Evolutionary conservation across 2,888 invertebrate genomes (phyloP).

Genomic region (Branchipolynoe longqiensis): DNA sequence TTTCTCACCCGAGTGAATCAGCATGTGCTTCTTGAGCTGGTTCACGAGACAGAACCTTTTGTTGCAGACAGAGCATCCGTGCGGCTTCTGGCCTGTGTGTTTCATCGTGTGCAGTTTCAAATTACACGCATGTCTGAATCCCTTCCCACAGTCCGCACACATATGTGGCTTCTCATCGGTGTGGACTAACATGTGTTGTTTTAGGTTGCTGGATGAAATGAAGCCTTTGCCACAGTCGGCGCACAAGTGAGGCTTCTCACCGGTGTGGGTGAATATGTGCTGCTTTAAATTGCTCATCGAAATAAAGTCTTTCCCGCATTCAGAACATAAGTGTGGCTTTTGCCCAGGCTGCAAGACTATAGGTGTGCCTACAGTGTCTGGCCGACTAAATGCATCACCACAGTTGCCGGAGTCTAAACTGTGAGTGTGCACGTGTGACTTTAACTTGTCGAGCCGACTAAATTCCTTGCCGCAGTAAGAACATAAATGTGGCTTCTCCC

Average conservation of each 20-base stretch:
- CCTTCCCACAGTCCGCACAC: not conserved
- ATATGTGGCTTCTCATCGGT: not conserved
- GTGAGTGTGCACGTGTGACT: not conserved
- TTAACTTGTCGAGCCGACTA: not conserved
- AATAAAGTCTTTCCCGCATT: not conserved
- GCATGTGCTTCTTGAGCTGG: not conserved
- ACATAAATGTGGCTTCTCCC: constrained; percentile 28
- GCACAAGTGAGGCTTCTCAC: not conserved
- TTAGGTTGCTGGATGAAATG: not conserved
- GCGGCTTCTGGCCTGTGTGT: not conserved
- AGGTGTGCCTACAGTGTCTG: not conserved
- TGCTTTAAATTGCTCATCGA: not conserved
- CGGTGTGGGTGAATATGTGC: not conserved
- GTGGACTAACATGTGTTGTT: not conserved
- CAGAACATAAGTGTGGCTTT: not conserved
- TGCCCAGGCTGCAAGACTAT: not conserved
- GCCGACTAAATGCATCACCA: no score
- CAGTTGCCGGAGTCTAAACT: no score
- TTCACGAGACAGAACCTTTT: not conserved
- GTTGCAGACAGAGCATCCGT: not conserved
- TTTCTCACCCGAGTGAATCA: not conserved
- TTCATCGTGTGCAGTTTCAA: not conserved
- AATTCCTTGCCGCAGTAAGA: constrained; percentile 9
- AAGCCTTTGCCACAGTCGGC: not conserved
- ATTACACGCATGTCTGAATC: not conserved